Base-by-base conservation (phyloP, 1,140 invertebrate species). In the Aleiodes sp. region DNA sequence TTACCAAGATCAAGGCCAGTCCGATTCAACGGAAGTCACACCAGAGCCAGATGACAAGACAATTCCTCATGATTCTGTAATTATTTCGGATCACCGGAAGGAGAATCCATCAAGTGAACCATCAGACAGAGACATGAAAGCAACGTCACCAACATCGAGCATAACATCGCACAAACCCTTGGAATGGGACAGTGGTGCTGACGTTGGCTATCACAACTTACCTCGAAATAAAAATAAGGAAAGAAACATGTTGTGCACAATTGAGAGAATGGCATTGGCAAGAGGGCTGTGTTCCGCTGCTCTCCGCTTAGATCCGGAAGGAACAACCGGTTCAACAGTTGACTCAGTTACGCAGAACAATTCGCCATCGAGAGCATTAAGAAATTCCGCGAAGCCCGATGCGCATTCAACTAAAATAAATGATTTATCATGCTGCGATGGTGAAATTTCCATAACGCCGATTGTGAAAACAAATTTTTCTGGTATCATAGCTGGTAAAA, bases 171-270 rank as follows among this genome's bases (percentile, higher is more conserved):
- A 90, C 72, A 85, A 89, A 6, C 90, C 89, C 70, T 78, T 93
- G 2, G 92, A 93, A 83, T 93, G 92, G 92, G 92, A 93, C 77
- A 93, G 90, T 68, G 88, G 92, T 56, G 92, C 91, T 6, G 92
- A 94, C 84, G 92, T 93, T 37, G 92, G 92, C 4, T 94, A 94
- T 82, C 86, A 78, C 21, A 76, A 63, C 41, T 35, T 71, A 9
- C 69, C 75, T n/a, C 70, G 68, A 9, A 84, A 83, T 70, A 87
- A 84, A 76, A 84, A 85, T 12, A 80, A 77, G 70, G 67, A 81
- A 73, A 78, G 87, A 71, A 70, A 86, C 76, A 70, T 90, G 0
- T 14, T 60, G 9, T 89, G 89, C 71, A 89, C 89, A 2, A 83
- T 91, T 61, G 90, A 91, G 78, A 87, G 87, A 71, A 85, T 91